Evolutionary conservation across 2,888 invertebrate genomes (phyloP).

Genomic region (Eremobia ochroleuca): DNA sequence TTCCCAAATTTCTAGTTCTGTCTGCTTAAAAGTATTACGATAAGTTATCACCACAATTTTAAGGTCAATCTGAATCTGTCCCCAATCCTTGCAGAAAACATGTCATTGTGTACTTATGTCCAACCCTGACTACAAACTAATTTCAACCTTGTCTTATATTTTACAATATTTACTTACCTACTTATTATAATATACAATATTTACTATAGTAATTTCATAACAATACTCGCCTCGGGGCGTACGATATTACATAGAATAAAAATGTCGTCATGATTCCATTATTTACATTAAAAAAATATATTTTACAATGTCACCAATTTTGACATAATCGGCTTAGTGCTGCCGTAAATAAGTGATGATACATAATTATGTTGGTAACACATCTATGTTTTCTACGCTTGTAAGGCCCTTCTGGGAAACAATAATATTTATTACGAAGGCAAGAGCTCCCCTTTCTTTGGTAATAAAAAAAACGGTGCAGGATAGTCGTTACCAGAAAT

Average conservation of each 20-base stretch:
- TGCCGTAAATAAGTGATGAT: neutral
- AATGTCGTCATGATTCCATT: neutral
- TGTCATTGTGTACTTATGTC: neutral
- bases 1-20: too few species aligned
- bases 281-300: neutral
- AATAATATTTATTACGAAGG: too few species aligned
- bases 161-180: constrained; percentile 16
- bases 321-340: constrained; percentile 33
- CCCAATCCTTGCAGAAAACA: neutral
- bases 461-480: too few species aligned
- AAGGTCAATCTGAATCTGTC: neutral
- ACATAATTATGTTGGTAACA: neutral
- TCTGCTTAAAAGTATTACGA: neutral
- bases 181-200: too few species aligned
- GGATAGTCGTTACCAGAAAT: too few species aligned
- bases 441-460: too few species aligned
- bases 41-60: neutral
- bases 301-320: constrained; percentile 2
- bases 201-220: neutral
- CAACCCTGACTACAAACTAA: constrained; percentile 1
- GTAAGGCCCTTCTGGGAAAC: too few species aligned
- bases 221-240: neutral
- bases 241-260: neutral
- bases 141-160: constrained; percentile 25
- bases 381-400: too few species aligned